Evolutionary conservation across 2,797 vertebrate genomes (phyloP).

Genomic region (Zalophus californianus): DNA sequence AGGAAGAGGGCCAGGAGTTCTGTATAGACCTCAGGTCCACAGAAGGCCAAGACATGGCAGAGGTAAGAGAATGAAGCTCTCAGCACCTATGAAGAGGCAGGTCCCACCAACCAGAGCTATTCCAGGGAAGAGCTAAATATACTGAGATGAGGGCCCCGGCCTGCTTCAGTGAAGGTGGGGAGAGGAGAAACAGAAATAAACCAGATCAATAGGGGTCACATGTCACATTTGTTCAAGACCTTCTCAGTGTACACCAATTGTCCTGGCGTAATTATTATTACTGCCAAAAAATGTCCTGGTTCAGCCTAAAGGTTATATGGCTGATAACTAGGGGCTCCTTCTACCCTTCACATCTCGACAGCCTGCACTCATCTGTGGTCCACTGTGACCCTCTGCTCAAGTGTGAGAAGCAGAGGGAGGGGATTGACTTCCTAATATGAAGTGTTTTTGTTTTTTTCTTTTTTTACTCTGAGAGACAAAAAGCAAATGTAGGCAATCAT

Average conservation of each 20-base stretch:
- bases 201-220: fast-evolving
- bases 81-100: fast-evolving
- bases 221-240: not conserved
- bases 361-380: not conserved
- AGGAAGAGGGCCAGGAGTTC: not conserved
- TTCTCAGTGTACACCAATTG: not conserved
- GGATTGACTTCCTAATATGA: not conserved
- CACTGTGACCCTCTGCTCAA: too few species aligned
- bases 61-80: not conserved
- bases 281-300: not conserved
- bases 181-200: not conserved
- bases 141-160: too few species aligned
- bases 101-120: too few species aligned
- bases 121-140: not conserved
- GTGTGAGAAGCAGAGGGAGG: too few species aligned
- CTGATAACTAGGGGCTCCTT: not conserved
- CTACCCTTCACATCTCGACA: not conserved
- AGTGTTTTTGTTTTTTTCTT: not conserved
- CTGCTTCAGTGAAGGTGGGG: not conserved
- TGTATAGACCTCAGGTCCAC: not conserved
- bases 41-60: not conserved
- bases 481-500: not conserved
- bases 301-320: not conserved
- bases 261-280: not conserved
- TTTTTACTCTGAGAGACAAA: not conserved